Evolutionary conservation across 2,888 invertebrate genomes (phyloP).

Genomic region (Pecten maximus): DNA sequence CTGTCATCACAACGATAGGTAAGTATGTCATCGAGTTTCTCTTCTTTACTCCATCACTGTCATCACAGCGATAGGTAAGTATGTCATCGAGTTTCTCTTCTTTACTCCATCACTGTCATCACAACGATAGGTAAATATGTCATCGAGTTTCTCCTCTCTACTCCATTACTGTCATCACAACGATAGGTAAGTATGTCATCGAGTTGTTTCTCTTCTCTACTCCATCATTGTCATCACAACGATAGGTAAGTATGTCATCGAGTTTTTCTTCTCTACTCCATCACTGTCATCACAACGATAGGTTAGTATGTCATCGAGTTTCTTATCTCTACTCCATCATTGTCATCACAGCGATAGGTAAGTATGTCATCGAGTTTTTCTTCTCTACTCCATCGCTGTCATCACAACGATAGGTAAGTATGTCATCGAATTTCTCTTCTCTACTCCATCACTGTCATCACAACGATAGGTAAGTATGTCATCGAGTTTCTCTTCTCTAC

Average conservation of each 20-base stretch:
- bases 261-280: background rate
- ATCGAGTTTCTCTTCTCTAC: background rate
- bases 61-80: conserved; percentile 27
- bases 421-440: background rate
- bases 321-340: background rate
- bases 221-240: background rate
- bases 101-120: background rate
- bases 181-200: background rate
- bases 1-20: conserved; percentile 7
- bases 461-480: background rate
- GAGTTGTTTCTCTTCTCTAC: background rate
- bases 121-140: background rate
- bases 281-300: conserved; percentile 12
- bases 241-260: background rate
- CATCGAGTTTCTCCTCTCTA: background rate
- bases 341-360: background rate
- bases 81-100: no score
- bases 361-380: background rate
- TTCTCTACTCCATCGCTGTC: background rate
- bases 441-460: background rate
- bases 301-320: background rate
- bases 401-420: background rate
- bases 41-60: background rate
- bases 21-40: background rate
- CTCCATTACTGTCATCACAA: background rate